Evolutionary conservation across 2,113 vertebrate species (phyloP).

Genomic region (Noctilio leporinus): DNA sequence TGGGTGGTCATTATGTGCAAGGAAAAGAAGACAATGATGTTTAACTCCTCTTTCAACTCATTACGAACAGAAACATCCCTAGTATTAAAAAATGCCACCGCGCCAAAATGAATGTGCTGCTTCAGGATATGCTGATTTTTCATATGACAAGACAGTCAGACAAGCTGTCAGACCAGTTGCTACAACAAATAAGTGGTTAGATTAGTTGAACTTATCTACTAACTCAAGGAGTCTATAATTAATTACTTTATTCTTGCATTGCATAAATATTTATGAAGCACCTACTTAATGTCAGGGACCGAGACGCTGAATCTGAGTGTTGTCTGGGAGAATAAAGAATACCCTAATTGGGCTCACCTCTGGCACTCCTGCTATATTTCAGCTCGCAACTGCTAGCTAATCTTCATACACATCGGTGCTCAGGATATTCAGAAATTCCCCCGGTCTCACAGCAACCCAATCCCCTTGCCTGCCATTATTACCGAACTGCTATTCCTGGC

Average conservation of each 20-base stretch:
- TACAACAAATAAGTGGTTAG: constrained; percentile 20
- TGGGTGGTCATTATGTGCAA: background rate
- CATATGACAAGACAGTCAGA: constrained; percentile 9
- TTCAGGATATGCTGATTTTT: background rate
- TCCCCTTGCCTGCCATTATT: background rate
- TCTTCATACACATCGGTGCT: constrained; percentile 39
- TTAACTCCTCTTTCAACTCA: background rate
- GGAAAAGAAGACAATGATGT: background rate
- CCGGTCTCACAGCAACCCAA: background rate
- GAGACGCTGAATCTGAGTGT: constrained; percentile 1
- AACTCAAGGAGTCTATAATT: constrained; percentile 16
- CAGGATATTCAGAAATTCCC: constrained; percentile 13
- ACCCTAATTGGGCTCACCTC: constrained; percentile 35
- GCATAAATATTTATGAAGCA: constrained; percentile 62
- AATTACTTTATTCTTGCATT: constrained; percentile 55
- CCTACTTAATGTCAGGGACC: constrained; percentile 39
- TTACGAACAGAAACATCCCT: background rate
- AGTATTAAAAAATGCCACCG: background rate
- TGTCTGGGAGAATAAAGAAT: constrained; percentile 41
- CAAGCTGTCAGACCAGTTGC: constrained; percentile 48
- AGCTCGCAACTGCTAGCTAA: constrained; percentile 37
- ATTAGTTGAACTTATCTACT: constrained; percentile 16
- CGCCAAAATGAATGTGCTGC: background rate
- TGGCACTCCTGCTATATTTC: constrained; percentile 12
- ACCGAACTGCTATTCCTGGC: background rate